These are phyloP conservation scores for Panurus biarmicus DNA, from an alignment of 2,113 vertebrate genomes.

Conservation along the genomic window DNA sequence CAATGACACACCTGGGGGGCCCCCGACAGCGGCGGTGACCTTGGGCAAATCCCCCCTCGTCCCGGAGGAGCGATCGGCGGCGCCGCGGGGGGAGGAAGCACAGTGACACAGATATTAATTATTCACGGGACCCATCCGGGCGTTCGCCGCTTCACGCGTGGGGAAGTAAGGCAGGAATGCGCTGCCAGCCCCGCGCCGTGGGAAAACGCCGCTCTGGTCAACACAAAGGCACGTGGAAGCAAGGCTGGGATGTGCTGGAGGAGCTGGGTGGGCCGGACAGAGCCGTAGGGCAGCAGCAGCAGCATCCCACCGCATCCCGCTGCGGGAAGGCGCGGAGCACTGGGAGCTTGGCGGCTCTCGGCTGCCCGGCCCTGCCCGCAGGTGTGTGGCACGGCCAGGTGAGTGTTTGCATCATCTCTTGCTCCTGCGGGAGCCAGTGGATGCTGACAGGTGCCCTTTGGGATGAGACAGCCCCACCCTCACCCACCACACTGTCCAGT, in stretches of 20 bases:
- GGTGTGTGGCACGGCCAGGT: background rate
- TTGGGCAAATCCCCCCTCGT: background rate
- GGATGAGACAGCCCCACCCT: background rate
- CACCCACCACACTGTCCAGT: accelerated
- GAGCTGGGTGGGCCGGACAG: background rate
- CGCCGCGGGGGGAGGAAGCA: background rate
- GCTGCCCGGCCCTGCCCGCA: background rate
- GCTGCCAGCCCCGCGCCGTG: background rate
- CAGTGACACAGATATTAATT: background rate
- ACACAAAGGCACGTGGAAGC: background rate
- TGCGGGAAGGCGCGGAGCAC: background rate
- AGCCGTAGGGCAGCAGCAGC: background rate
- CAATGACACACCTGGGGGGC: background rate
- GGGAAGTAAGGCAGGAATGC: background rate
- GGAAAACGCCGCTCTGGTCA: background rate
- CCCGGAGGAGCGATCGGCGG: background rate
- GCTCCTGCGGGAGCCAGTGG: background rate
- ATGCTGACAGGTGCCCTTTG: background rate
- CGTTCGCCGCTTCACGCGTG: background rate
- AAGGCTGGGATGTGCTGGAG: background rate
- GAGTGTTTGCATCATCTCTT: background rate
- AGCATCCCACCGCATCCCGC: accelerated
- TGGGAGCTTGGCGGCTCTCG: accelerated
- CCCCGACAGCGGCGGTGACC: background rate
- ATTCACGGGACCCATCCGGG: background rate